Conservation (phyloP, 2,797 vertebrate species). For the Melanotaenia nigrans region DNA sequence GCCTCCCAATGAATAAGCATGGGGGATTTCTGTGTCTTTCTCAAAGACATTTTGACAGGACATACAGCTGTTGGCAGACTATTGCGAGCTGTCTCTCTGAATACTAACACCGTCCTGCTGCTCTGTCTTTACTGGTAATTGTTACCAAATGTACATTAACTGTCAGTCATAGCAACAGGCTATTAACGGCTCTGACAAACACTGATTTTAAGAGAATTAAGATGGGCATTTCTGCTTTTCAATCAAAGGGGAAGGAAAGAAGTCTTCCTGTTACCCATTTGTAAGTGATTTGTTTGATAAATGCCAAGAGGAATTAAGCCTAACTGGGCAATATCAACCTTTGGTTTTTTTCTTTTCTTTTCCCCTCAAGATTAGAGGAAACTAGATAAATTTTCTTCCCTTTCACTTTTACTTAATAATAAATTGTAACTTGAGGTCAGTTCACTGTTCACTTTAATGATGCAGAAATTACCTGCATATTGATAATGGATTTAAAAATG, state of each 20-base stretch:
- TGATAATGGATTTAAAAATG: background rate
- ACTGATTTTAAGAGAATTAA: constrained; percentile 18
- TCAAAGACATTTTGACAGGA: constrained; percentile 61
- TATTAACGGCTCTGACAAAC: constrained; percentile 3
- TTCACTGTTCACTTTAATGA: background rate
- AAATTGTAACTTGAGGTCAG: background rate
- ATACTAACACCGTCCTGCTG: constrained; percentile 26
- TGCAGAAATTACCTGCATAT: background rate
- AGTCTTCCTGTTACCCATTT: constrained; percentile 3
- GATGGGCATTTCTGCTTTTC: constrained; percentile 16
- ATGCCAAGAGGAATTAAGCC: constrained; percentile 2
- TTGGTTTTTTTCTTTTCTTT: background rate
- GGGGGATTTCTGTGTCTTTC: constrained; percentile 54
- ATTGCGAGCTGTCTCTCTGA: constrained; percentile 19
- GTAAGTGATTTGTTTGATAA: constrained; percentile 23
- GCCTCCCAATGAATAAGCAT: constrained; percentile 52
- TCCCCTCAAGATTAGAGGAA: background rate
- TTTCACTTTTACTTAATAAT: background rate
- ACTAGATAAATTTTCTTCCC: background rate
- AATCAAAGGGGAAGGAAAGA: constrained; percentile 13
- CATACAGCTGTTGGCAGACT: constrained; percentile 51
- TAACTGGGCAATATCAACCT: background rate
- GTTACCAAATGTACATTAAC: constrained; percentile 38
- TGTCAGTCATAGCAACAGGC: constrained; percentile 6
- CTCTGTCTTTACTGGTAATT: constrained; percentile 38